Conservation (phyloP, 2,113 vertebrate species). For the Tachysurus vachellii region DNA sequence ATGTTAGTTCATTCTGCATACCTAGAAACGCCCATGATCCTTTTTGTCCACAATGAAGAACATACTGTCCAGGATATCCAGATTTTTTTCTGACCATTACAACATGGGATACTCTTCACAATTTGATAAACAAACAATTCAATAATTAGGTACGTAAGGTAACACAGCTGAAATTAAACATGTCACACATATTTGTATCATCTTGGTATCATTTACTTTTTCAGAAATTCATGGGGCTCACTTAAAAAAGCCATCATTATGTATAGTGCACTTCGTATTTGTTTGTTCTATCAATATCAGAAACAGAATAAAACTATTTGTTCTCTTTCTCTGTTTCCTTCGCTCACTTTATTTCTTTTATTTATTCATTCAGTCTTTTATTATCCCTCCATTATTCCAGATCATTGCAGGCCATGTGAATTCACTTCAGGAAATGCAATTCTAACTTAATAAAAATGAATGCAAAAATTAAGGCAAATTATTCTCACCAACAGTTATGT, state of each 20-base stretch:
- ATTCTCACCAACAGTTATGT: constrained; percentile 54
- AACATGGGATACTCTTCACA: not conserved
- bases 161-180: not conserved
- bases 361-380: not conserved
- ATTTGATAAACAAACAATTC: not conserved
- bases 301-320: not conserved
- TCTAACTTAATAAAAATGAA: not conserved
- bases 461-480: not conserved
- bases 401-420: not conserved
- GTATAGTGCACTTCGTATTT: not conserved
- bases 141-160: not conserved
- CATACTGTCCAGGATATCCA: not conserved
- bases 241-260: not conserved
- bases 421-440: not conserved
- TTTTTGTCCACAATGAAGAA: not conserved
- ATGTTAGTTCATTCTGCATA: not conserved
- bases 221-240: not conserved
- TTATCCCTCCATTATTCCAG: not conserved
- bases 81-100: not conserved
- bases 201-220: not conserved
- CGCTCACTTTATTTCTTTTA: not conserved
- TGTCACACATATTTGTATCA: not conserved
- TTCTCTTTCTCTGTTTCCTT: not conserved
- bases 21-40: not conserved
- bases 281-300: not conserved